phyloP scores from a whole-genome alignment of 2,797 vertebrate species.

The Sebastes taczanowskii region DNA sequence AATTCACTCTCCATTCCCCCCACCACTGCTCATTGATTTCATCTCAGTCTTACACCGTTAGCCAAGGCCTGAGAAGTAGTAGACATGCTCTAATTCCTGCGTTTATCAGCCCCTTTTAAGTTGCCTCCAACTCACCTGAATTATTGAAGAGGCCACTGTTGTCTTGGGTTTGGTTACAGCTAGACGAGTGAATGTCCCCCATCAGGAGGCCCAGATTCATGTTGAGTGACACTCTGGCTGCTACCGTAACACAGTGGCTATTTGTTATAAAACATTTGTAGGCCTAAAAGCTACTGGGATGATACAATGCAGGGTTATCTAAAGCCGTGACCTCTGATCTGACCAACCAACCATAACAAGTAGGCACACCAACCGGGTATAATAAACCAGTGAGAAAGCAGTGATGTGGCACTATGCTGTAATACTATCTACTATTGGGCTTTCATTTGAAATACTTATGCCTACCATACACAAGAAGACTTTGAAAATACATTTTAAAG shows the following conservation, averaged over 20 bases:
- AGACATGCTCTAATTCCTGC: slow-evolving; percentile 78
- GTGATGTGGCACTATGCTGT: background rate
- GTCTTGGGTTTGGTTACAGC: slow-evolving; percentile 75
- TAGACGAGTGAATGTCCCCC: slow-evolving; percentile 56
- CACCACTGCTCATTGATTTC: slow-evolving; percentile 83
- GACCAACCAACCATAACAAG: background rate
- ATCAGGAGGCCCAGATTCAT: slow-evolving; percentile 49
- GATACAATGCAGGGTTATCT: background rate
- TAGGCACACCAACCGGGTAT: background rate
- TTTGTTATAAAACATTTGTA: slow-evolving; percentile 42
- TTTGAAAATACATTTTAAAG: too few species aligned
- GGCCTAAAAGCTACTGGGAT: slow-evolving; percentile 22
- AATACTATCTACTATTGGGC: background rate
- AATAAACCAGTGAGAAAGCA: background rate
- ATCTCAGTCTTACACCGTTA: slow-evolving; percentile 81
- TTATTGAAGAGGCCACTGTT: slow-evolving; percentile 83
- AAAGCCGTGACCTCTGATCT: slow-evolving; percentile 16
- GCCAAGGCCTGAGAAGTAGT: slow-evolving; percentile 71
- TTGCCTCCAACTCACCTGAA: slow-evolving; percentile 81
- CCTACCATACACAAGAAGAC: too few species aligned
- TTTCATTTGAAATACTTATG: background rate
- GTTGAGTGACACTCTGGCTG: slow-evolving; percentile 60
- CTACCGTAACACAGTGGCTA: slow-evolving; percentile 23
- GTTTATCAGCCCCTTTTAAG: slow-evolving; percentile 79
- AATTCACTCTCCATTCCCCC: slow-evolving; percentile 80